Conservation (phyloP, 2,888 invertebrate genomes). For the Oligia strigilis region DNA sequence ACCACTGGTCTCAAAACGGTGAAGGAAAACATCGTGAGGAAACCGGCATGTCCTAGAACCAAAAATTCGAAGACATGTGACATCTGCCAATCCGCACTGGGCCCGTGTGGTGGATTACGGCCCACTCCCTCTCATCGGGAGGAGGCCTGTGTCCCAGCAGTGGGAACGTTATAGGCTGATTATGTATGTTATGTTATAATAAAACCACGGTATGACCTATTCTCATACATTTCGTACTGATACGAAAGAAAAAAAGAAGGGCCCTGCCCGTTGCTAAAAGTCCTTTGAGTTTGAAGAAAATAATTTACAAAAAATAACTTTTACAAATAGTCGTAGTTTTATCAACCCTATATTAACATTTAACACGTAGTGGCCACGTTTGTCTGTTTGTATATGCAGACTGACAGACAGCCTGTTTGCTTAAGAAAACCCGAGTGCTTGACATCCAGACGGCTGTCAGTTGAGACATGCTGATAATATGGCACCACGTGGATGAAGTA, state of each 20-base stretch:
- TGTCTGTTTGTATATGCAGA: slow-evolving; percentile 66
- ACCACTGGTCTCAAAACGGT: no score
- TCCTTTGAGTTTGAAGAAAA: not conserved
- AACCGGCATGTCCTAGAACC: no score
- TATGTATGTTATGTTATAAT: no score
- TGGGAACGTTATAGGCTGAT: no score
- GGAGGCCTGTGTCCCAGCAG: no score
- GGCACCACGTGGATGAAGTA: slow-evolving; percentile 13
- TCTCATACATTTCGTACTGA: not conserved
- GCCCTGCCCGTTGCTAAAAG: no score
- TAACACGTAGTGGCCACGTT: slow-evolving; percentile 18
- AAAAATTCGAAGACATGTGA: no score
- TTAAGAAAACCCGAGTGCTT: slow-evolving; percentile 55
- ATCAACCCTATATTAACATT: slow-evolving; percentile 51
- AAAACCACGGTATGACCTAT: not conserved
- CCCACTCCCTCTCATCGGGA: no score
- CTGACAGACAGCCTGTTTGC: slow-evolving; percentile 73
- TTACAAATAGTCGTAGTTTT: not conserved
- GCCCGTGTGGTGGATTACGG: no score
- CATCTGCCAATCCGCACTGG: no score
- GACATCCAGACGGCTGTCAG: slow-evolving; percentile 36
- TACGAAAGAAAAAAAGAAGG: not conserved
- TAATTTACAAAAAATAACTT: no score
- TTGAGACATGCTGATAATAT: slow-evolving; percentile 22
- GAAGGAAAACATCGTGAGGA: no score